Evolutionary conservation across 2,797 vertebrate species (phyloP).

Genomic region (Syngnathus acus): DNA sequence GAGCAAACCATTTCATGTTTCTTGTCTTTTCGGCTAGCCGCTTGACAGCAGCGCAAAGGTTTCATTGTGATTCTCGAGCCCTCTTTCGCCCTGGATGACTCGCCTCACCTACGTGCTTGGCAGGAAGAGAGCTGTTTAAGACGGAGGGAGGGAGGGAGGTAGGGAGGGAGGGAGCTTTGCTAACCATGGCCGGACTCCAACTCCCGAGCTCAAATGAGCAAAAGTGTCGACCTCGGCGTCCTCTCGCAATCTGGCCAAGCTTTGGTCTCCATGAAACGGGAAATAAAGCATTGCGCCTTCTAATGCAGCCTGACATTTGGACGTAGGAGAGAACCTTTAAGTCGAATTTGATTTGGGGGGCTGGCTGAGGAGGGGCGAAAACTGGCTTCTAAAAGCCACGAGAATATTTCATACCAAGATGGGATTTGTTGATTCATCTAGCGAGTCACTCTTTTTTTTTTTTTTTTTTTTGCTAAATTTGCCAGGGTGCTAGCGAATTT

Average conservation of each 20-base stretch:
- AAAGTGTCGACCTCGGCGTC: slow-evolving; percentile 29
- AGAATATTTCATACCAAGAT: slow-evolving; percentile 68
- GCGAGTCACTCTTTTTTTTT: slow-evolving; percentile 24
- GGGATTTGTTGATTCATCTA: slow-evolving; percentile 65
- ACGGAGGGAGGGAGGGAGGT: slow-evolving; percentile 18
- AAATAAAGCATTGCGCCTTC: slow-evolving; percentile 67
- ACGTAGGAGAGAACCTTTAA: slow-evolving; percentile 54
- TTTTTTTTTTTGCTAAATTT: no score
- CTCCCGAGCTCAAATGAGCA: slow-evolving; percentile 15
- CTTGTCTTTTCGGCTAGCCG: no score
- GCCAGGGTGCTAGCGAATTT: slow-evolving; percentile 24
- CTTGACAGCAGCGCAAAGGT: slow-evolving; percentile 36
- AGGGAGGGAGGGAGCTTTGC: slow-evolving; percentile 15
- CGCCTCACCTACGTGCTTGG: slow-evolving; percentile 63
- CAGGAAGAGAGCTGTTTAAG: slow-evolving; percentile 53
- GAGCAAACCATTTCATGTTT: no score
- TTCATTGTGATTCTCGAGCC: slow-evolving; percentile 70
- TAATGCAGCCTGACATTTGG: slow-evolving; percentile 58
- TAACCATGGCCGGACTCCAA: slow-evolving; percentile 27
- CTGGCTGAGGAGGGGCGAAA: slow-evolving; percentile 47
- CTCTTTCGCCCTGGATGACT: slow-evolving; percentile 60
- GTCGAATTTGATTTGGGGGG: slow-evolving; percentile 60
- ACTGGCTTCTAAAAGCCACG: slow-evolving; percentile 55
- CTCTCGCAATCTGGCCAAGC: slow-evolving; percentile 30
- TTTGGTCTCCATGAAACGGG: slow-evolving; percentile 46